Evolutionary conservation across 2,888 invertebrate species (phyloP), one percentile per base, ranked within the genome.

Genomic region (Melanargia galathea): DNA sequence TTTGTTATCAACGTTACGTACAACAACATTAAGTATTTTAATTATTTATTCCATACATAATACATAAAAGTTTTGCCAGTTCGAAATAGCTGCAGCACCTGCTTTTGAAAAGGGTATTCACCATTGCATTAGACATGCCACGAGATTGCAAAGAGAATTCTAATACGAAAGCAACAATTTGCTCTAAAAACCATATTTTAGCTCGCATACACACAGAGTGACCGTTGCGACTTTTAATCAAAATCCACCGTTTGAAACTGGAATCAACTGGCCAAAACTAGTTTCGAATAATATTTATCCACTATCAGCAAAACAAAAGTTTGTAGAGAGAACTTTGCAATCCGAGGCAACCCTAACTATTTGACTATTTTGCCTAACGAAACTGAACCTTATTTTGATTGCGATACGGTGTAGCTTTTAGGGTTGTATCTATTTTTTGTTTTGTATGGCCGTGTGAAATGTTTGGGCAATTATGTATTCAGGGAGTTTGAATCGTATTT

Each of bases 241-340:
- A 80, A 82, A 77, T 73, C 74, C 77, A 76, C 74, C 73, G 76
- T 78, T 80, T 74, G 68, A 70, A 82, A 82, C 80, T 78, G 66
- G 75, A 79, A 80, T 79, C 79, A 80, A 80, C 81, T 73, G 71
- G 71, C 75, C 75, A 70, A 78, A 85, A 83, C 81, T 77, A 79
- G 78, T 83, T 79, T 71, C 71, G 74, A 79, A 83, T 84, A 83
- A 81, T 84, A 86, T 84, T 85, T 86, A 84, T 82, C 76, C 79
- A 75, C 76, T 79, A 80, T 81, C 80, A 77, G 74, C 73, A 73
- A 79, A 82, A 84, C 84, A 83, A 80, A 80, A 82, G 77, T 79
- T 74, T 75, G 76, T 71, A 75, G 74, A 82, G 77, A 79, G 75
- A 82, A 82, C 75, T 82, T 82, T 74, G 71, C 69, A 68, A 79